Evolutionary conservation across 2,888 invertebrate species (phyloP).

Genomic region (Griposia aprilina): DNA sequence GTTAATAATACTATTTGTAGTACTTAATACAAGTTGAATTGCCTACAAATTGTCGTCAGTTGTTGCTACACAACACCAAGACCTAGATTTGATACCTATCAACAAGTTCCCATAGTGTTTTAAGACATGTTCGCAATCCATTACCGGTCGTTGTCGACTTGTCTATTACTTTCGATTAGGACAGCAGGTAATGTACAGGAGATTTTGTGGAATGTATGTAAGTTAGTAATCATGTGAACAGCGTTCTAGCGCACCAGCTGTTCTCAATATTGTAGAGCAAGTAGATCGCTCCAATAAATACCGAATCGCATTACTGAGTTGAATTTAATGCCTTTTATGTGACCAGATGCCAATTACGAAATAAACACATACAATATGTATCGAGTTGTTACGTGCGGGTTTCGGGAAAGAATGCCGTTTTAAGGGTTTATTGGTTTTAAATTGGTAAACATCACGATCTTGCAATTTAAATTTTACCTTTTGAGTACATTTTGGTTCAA

Average conservation of each 20-base stretch:
- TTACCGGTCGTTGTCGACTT: slow-evolving; percentile 53
- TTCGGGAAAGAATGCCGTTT: slow-evolving; percentile 31
- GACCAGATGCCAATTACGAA: slow-evolving; percentile 74
- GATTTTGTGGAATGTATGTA: slow-evolving; percentile 54
- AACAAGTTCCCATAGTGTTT: slow-evolving; percentile 54
- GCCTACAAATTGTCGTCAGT: slow-evolving; percentile 61
- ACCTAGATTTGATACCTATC: slow-evolving; percentile 60
- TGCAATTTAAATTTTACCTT: slow-evolving; percentile 3
- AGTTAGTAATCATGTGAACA: slow-evolving; percentile 77
- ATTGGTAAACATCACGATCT: slow-evolving; percentile 8
- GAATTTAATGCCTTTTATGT: slow-evolving; percentile 79
- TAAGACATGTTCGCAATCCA: slow-evolving; percentile 41
- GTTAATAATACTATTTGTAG: slow-evolving; percentile 60
- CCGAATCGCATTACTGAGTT: slow-evolving; percentile 83
- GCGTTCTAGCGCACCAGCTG: slow-evolving; percentile 75
- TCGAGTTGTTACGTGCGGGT: neutral
- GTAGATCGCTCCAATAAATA: slow-evolving; percentile 85
- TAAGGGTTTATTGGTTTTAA: slow-evolving; percentile 2
- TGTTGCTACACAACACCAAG: slow-evolving; percentile 61
- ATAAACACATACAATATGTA: slow-evolving; percentile 61
- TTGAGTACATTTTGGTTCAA: neutral
- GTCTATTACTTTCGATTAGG: slow-evolving; percentile 43
- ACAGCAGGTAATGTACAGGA: slow-evolving; percentile 51
- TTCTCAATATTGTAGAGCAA: slow-evolving; percentile 77
- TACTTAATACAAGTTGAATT: slow-evolving; percentile 47